Base-by-base conservation (phyloP, 2,113 vertebrate species). In the Pterocles gutturalis region DNA sequence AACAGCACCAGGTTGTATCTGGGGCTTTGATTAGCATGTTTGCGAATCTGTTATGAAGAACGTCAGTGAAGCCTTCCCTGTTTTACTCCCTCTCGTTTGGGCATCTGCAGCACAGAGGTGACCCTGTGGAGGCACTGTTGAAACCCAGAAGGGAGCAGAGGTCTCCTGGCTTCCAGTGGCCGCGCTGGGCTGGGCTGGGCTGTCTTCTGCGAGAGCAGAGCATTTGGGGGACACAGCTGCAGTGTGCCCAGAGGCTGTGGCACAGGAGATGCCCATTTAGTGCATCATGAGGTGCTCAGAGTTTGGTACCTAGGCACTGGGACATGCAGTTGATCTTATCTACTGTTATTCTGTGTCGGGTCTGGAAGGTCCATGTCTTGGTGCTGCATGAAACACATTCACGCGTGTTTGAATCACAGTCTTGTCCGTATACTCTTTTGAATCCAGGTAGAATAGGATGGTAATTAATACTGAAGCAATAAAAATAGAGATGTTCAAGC, bases 391-490 rank as follows among this genome's bases (percentile, higher is more conserved):
- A 92, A 81, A 70, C 66, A 73, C 64, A n/a, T 76, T 26, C 17
- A 53, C 45, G 57, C 26, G 6, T 33, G 28, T 89, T 93, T 91
- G 66, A 90, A n/a, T 69, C 0, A 0, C 22, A 17, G 25, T 29
- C 61, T 76, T 65, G 53, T 70, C 78, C 71, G 25, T 4, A 3
- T 33, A 15, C 31, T 46, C 62, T 46, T 86, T 33, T 54, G 83
- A 72, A 87, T 85, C 54, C 29, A 36, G 29, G 46, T 65, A 73
- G 89, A 89, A 55, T 38, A 79, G 53, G 34, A 12, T 55, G 65
- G 57, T 87, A 89, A 65, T 84, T 94, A 91, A 93, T 95, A 67
- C 34, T 5, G 24, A 91, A 79, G 61, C 65, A 76, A 54, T 89
- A 85, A 82, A 89, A 95, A 45, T 16, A 72, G 69, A 79, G 58